Evolutionary conservation across 2,113 vertebrate genomes (phyloP).

Genomic region (Zeus faber): DNA sequence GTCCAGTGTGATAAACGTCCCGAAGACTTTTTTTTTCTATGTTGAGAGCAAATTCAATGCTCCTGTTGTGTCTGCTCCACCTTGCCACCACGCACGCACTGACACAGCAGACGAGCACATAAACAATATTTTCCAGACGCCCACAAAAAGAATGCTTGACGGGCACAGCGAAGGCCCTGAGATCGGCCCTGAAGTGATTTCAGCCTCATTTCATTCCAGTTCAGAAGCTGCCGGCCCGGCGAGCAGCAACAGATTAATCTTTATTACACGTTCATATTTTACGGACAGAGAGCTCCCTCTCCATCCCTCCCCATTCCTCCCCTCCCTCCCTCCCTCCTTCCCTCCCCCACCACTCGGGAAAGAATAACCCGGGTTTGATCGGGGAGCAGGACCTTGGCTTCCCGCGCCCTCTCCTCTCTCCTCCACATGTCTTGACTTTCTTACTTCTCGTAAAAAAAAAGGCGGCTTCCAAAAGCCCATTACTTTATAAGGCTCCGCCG

Average conservation of each 20-base stretch:
- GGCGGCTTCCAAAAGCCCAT: conserved; percentile 77
- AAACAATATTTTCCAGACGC: too few relatives aligned
- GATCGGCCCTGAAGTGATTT: conserved; percentile 79
- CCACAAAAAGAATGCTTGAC: conserved; percentile 47
- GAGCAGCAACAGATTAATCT: conserved; percentile 82
- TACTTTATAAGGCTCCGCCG: conserved; percentile 78
- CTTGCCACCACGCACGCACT: conserved; percentile 1
- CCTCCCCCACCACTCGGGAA: conserved; percentile 61
- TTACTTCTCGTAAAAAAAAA: conserved; percentile 78
- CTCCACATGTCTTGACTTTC: conserved; percentile 81
- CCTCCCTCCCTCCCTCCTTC: conserved; percentile 55
- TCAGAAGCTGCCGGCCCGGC: conserved; percentile 76
- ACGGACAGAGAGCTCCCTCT: conserved; percentile 66
- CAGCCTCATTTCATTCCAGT: conserved; percentile 79
- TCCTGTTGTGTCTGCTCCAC: too few relatives aligned
- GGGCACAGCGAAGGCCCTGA: conserved; percentile 56
- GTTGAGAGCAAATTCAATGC: too few relatives aligned
- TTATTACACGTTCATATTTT: conserved; percentile 81
- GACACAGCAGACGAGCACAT: conserved; percentile 8
- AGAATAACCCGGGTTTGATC: conserved; percentile 74
- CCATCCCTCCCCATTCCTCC: conserved; percentile 17
- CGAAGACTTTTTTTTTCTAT: too few relatives aligned
- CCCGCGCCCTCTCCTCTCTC: conserved; percentile 72
- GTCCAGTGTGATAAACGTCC: too few relatives aligned
- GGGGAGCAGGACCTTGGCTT: conserved; percentile 74